Evolutionary conservation across 2,888 invertebrate species (phyloP).

Genomic region (Capitulum mitella): DNA sequence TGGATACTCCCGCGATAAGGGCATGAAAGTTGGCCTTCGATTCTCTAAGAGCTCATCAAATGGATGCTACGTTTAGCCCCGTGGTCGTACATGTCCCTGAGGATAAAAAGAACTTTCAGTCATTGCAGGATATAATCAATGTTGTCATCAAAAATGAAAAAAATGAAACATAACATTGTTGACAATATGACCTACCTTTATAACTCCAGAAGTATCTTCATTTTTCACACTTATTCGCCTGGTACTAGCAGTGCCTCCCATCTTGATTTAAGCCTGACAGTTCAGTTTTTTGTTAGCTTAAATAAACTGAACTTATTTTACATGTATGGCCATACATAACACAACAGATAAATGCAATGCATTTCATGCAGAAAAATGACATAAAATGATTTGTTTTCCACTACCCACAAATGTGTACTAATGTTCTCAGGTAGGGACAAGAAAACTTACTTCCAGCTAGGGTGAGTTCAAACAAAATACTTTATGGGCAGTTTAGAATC

Average conservation of each 20-base stretch:
- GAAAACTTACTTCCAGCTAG: too few species aligned
- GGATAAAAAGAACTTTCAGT: not conserved
- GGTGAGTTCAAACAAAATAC: too few species aligned
- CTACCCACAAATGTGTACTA: too few species aligned
- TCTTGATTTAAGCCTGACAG: conserved; percentile 19
- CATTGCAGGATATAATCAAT: not conserved
- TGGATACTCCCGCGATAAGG: conserved; percentile 32
- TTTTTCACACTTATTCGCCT: conserved; percentile 34
- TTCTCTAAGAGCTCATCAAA: too few species aligned
- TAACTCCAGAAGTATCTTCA: conserved; percentile 35
- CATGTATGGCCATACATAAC: too few species aligned
- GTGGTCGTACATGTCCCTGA: not conserved
- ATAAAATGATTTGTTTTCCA: too few species aligned
- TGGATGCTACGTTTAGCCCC: not conserved
- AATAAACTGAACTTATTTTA: too few species aligned
- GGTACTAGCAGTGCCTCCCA: conserved; percentile 34
- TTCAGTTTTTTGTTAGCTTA: too few species aligned
- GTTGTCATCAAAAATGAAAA: not conserved
- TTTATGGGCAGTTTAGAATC: too few species aligned
- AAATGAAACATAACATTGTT: not conserved
- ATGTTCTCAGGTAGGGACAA: too few species aligned
- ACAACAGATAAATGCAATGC: too few species aligned
- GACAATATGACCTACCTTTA: conserved; percentile 30
- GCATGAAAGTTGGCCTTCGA: conserved; percentile 28
- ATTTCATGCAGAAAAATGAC: too few species aligned